Evolutionary conservation across 2,888 invertebrate genomes (phyloP).

Genomic region (Cephus rjabovi): DNA sequence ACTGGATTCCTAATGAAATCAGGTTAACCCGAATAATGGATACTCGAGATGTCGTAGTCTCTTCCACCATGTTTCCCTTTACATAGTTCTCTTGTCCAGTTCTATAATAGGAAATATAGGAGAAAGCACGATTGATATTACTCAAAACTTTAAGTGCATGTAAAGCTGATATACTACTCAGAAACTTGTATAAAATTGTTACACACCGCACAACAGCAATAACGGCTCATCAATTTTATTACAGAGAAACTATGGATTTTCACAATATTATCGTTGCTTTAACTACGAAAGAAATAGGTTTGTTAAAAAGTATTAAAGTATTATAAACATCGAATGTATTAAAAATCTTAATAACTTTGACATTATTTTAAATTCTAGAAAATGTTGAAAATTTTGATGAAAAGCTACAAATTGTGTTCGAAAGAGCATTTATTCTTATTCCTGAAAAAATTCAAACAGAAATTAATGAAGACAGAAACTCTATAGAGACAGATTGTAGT

Average conservation of each 20-base stretch:
- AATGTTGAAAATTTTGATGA: slow-evolving; percentile 43
- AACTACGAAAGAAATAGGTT: slow-evolving; percentile 35
- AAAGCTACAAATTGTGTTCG: slow-evolving; percentile 46
- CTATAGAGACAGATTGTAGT: slow-evolving; percentile 46
- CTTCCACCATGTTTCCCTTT: not conserved
- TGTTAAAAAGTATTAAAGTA: not conserved
- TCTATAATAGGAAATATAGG: not conserved
- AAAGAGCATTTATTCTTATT: slow-evolving; percentile 56
- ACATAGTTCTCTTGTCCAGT: not conserved
- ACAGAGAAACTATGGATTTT: slow-evolving; percentile 36
- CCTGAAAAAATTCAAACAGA: slow-evolving; percentile 64
- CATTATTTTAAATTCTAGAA: slow-evolving; percentile 42
- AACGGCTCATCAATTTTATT: not conserved
- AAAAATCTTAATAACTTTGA: not conserved
- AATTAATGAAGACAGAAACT: slow-evolving; percentile 58
- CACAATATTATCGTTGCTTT: slow-evolving; percentile 38
- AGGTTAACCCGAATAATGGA: slow-evolving; percentile 15
- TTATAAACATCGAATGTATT: not conserved
- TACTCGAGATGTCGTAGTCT: not conserved
- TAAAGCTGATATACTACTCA: not conserved
- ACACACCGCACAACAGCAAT: not conserved
- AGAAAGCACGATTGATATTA: not conserved
- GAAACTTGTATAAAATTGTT: slow-evolving; percentile 9
- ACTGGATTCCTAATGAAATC: slow-evolving; percentile 5
- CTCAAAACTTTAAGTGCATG: not conserved